Evolutionary conservation across 2,113 vertebrate genomes (phyloP), one percentile per base, ranked within the genome.

Genomic region (Carollia perspicillata): DNA sequence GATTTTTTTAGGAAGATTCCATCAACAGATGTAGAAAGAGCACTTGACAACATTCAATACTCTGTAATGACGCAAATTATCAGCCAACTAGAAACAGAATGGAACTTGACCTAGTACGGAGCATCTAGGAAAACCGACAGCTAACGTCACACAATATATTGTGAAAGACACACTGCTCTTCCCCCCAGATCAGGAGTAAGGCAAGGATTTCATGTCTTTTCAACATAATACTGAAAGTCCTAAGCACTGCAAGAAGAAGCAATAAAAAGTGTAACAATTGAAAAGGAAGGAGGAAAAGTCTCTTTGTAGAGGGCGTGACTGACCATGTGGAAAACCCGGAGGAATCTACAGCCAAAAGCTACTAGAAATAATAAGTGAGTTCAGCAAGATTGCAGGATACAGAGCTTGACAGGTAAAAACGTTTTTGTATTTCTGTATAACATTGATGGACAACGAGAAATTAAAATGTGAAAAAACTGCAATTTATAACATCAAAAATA

Each of bases 11-110:
- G 30, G 49, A 89, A 81, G 6, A 90, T 35, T 75, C 18, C 14
- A 69, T 37, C 74, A 83, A 79, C 4, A 90, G 23, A 95, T 80
- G 2, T 28, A 84, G 20, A 89, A 93, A 93, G 85, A 47, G n/a
- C 33, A 89, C 26, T 3, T 89, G 42, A 63, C n/a, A 91, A 91
- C 93, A 93, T 79, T 79, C 37, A 94, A 17, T 58, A 95, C 13
- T 8, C 35, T 89, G 55, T 78, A 37, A 90, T 79, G n/a, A 84
- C 72, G 51, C 83, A 96, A 88, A 81, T 60, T n/a, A 35, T 81
- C 72, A 92, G 66, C 55, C 83, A 81, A 81, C 33, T 22, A 91
- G 33, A 72, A 89, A 81, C 3, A 89, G 37, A 75, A 80, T 86
- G 30, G 49, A 85, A 86, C 20, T 65, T 58, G 81, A 75, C 4